Conservation (phyloP, 92 coral and sea anemone genomes). For the Epizoanthus scotinus region DNA sequence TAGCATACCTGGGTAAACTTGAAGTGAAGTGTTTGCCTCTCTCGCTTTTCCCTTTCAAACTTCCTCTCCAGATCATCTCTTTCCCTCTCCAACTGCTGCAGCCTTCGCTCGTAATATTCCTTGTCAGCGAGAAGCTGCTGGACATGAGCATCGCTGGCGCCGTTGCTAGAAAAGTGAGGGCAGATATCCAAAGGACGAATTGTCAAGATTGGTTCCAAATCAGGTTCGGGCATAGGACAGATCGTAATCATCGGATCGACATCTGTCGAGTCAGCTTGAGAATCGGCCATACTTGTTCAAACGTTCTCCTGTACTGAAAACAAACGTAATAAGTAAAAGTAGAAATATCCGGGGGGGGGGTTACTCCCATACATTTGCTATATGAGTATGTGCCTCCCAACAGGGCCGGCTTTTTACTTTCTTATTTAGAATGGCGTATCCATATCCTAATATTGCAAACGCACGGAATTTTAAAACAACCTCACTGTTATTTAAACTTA, state of each 20-base stretch:
- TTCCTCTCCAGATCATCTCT: constrained; percentile 72
- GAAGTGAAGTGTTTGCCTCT: constrained; percentile 57
- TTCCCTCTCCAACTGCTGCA: constrained; percentile 64
- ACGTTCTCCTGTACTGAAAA: too few relatives aligned
- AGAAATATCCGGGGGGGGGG: too few relatives aligned
- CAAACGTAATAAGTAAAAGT: too few relatives aligned
- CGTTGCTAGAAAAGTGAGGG: background rate
- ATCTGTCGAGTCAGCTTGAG: background rate
- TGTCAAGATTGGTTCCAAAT: background rate
- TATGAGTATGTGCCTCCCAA: too few relatives aligned
- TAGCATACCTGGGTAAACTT: constrained; percentile 29
- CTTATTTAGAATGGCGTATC: too few relatives aligned
- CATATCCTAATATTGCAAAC: too few relatives aligned
- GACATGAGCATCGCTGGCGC: constrained; percentile 30
- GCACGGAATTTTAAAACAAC: too few relatives aligned
- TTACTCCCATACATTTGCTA: too few relatives aligned
- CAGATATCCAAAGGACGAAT: background rate
- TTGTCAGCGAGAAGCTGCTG: constrained; percentile 35
- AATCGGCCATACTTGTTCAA: background rate
- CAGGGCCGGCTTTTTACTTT: too few relatives aligned
- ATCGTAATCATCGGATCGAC: background rate
- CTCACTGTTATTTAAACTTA: too few relatives aligned
- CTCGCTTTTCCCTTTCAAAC: constrained; percentile 76
- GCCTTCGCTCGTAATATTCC: constrained; percentile 51
- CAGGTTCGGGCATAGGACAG: background rate